Conservation (phyloP, 2,888 invertebrate species). For the Ctenicera cuprea region DNA sequence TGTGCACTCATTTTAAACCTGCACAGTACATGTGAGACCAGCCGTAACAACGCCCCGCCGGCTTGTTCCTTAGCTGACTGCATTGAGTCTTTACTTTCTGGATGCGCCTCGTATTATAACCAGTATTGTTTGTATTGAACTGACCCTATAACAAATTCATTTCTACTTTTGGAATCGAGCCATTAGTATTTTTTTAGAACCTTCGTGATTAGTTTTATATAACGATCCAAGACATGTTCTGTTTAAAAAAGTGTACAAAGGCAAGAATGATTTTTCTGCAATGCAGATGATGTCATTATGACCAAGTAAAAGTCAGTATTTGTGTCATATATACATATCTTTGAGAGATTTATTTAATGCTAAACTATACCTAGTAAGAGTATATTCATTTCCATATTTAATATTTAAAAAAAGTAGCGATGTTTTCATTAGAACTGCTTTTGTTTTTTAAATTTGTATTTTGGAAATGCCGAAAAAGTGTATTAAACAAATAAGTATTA, state of each 20-base stretch:
- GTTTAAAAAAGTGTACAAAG: no score
- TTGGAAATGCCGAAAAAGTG: constrained; percentile 37
- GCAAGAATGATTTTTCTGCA: no score
- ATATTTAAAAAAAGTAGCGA: constrained; percentile 33
- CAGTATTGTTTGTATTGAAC: no score
- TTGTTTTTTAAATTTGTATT: constrained; percentile 19
- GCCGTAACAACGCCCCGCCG: no score
- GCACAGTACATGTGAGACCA: no score
- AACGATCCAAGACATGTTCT: not conserved
- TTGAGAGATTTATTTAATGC: constrained; percentile 21
- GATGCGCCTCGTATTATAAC: no score
- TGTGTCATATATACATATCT: constrained; percentile 34
- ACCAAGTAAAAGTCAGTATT: constrained; percentile 22
- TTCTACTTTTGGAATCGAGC: no score
- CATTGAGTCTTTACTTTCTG: no score
- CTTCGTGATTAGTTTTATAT: not conserved
- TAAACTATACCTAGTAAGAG: constrained; percentile 6
- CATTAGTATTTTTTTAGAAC: no score
- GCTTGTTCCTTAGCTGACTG: no score
- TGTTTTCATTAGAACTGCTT: constrained; percentile 33
- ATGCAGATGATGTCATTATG: not conserved
- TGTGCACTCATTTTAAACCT: no score
- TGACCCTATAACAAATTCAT: no score
- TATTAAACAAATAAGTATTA: constrained; percentile 44
- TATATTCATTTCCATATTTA: constrained; percentile 23